These are phyloP conservation scores for Falco concolor DNA, from an alignment of 2,797 vertebrate genomes.

Conservation along the genomic window DNA sequence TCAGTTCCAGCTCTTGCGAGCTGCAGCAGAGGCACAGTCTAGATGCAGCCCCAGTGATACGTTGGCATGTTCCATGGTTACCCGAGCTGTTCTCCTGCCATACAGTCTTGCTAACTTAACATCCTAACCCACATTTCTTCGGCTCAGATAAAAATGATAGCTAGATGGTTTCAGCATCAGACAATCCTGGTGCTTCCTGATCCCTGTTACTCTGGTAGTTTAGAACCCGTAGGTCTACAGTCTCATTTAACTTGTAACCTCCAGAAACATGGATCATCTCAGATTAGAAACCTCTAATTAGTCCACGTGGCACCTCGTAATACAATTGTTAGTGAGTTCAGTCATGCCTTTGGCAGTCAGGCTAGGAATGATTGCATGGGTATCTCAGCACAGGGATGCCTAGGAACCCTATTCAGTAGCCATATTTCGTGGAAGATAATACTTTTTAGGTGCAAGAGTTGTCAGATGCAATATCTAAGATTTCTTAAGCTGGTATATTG, in stretches of 20 bases:
- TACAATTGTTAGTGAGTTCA: background rate
- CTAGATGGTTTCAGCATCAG: background rate
- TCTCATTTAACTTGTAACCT: background rate
- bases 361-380: background rate
- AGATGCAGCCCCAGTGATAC: background rate
- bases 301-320: background rate
- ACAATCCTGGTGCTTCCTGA: background rate
- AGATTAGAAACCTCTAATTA: background rate
- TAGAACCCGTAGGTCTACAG: background rate
- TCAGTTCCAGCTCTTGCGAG: background rate
- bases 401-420: background rate
- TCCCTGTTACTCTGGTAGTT: background rate
- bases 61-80: background rate
- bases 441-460: background rate
- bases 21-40: background rate
- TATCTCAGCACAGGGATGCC: background rate
- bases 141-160: background rate
- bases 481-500: background rate
- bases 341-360: background rate
- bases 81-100: background rate
- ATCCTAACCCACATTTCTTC: background rate
- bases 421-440: background rate
- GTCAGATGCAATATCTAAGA: background rate
- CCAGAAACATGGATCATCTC: background rate
- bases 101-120: background rate